A percentile compares a stretch with the other conserved stretches of the same genome.
Evolutionary conservation across 2,888 invertebrate species (phyloP).

Genomic region (Habrosyne pyritoides): DNA sequence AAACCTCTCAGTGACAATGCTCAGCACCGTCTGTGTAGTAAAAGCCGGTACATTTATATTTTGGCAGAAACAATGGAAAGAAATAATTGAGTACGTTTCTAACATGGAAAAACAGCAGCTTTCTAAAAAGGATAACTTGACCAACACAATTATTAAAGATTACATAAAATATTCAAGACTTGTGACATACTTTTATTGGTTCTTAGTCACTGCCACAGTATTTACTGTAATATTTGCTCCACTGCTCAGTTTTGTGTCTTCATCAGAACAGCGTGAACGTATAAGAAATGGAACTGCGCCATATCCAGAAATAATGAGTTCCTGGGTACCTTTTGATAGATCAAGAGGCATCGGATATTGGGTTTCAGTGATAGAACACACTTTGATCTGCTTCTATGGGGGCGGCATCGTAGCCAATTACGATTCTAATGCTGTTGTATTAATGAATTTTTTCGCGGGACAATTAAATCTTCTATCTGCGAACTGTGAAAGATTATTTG

Average conservation of each 20-base stretch:
- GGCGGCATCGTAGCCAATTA: constrained; percentile 68
- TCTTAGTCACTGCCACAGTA: constrained; percentile 58
- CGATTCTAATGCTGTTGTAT: constrained; percentile 64
- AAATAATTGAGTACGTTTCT: constrained; percentile 54
- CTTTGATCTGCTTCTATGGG: constrained; percentile 62
- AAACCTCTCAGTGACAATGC: constrained; percentile 66
- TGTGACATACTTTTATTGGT: constrained; percentile 64
- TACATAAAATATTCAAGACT: constrained; percentile 63
- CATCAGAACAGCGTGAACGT: constrained; percentile 32
- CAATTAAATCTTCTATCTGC: constrained; percentile 60
- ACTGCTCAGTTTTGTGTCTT: constrained; percentile 47
- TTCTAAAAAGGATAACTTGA: constrained; percentile 36
- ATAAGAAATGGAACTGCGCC: constrained; percentile 48
- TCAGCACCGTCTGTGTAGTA: constrained; percentile 62
- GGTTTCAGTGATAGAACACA: constrained; percentile 48
- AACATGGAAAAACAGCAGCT: constrained; percentile 52
- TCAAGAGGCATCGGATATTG: constrained; percentile 59
- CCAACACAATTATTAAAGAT: constrained; percentile 40
- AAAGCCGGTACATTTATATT: constrained; percentile 61
- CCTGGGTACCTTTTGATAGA: constrained; percentile 68
- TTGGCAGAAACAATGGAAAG: constrained; percentile 61
- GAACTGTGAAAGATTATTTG: constrained; percentile 60
- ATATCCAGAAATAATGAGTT: constrained; percentile 71
- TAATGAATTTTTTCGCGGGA: constrained; percentile 72
- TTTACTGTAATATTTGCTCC: constrained; percentile 62